phyloP scores from a whole-genome alignment of 2,888 invertebrate species.

The Tetragonisca angustula region DNA sequence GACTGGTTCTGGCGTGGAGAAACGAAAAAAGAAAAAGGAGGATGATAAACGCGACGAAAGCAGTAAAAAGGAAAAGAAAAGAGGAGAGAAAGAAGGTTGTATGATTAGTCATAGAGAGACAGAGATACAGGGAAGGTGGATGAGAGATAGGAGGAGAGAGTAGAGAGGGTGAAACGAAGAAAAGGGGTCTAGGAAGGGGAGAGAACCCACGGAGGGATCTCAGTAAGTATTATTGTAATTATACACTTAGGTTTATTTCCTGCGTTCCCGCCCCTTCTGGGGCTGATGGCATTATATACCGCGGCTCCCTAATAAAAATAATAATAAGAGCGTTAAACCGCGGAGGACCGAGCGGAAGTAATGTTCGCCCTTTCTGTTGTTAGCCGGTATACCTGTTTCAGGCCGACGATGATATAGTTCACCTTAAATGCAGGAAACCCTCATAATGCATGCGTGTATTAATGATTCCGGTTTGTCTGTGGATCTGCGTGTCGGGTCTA shows the following conservation, averaged over 20 bases:
- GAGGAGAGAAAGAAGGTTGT: not conserved
- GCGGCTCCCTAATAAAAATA: slow-evolving; percentile 80
- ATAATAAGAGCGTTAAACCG: slow-evolving; percentile 82
- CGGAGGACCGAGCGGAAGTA: slow-evolving; percentile 78
- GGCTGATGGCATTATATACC: slow-evolving; percentile 77
- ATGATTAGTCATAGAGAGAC: slow-evolving; percentile 45
- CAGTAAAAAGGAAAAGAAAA: no score
- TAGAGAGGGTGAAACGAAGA: slow-evolving; percentile 39
- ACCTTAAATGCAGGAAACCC: slow-evolving; percentile 48
- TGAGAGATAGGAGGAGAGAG: slow-evolving; percentile 9
- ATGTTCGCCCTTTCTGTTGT: slow-evolving; percentile 69
- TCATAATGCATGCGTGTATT: slow-evolving; percentile 35
- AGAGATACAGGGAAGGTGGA: slow-evolving; percentile 10
- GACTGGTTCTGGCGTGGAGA: not conserved
- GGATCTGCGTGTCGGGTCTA: not conserved
- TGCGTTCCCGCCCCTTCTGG: slow-evolving; percentile 76
- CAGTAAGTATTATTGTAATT: slow-evolving; percentile 83
- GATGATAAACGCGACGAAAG: no score
- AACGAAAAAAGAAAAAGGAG: not conserved
- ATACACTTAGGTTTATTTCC: slow-evolving; percentile 84
- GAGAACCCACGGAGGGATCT: slow-evolving; percentile 65
- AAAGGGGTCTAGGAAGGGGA: slow-evolving; percentile 52
- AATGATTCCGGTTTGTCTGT: slow-evolving; percentile 30
- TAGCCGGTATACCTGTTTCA: slow-evolving; percentile 51
- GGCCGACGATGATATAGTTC: slow-evolving; percentile 23